A percentile compares a stretch with the other conserved stretches of the same genome.
Conservation (phyloP, 2,888 invertebrate genomes). For the Polyploca ridens region DNA sequence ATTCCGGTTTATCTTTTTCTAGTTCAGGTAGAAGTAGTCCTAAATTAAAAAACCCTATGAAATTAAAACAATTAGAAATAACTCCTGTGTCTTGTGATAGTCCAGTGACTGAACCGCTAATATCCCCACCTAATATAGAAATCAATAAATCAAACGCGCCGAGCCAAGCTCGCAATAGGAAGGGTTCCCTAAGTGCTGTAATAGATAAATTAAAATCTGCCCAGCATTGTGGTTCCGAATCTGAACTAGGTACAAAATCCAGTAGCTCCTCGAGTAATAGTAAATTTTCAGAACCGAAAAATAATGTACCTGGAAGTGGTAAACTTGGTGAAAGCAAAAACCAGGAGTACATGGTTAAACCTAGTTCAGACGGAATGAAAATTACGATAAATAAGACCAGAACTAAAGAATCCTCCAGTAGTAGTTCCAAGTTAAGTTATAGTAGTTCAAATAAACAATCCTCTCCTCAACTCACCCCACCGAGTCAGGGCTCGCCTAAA, state of each 20-base stretch:
- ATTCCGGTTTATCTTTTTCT: slow-evolving; percentile 78
- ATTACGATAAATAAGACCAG: slow-evolving; percentile 96
- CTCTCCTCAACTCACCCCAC: slow-evolving; percentile 75
- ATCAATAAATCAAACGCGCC: slow-evolving; percentile 85
- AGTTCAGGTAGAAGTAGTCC: slow-evolving; percentile 86
- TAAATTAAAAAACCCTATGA: slow-evolving; percentile 87
- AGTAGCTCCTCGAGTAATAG: slow-evolving; percentile 70
- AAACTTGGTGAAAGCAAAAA: slow-evolving; percentile 84
- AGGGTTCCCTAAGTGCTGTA: slow-evolving; percentile 92
- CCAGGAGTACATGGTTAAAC: slow-evolving; percentile 95
- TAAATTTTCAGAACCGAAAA: slow-evolving; percentile 79
- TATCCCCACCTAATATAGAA: slow-evolving; percentile 83
- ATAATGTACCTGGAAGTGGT: slow-evolving; percentile 64
- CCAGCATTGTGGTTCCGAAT: slow-evolving; percentile 86
- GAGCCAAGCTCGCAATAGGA: slow-evolving; percentile 87
- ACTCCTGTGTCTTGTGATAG: slow-evolving; percentile 82
- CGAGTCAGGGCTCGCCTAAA: slow-evolving; percentile 88
- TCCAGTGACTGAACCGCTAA: slow-evolving; percentile 70
- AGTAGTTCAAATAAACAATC: slow-evolving; percentile 75
- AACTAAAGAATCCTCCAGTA: slow-evolving; percentile 87
- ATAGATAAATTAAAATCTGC: slow-evolving; percentile 94
- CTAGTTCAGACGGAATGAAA: slow-evolving; percentile 95
- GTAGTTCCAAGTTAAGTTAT: slow-evolving; percentile 74
- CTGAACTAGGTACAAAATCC: slow-evolving; percentile 76
- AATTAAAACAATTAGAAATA: slow-evolving; percentile 88